phyloP scores from a whole-genome alignment of 2,888 invertebrate species.

The Lepetodrilus schrolli region DNA sequence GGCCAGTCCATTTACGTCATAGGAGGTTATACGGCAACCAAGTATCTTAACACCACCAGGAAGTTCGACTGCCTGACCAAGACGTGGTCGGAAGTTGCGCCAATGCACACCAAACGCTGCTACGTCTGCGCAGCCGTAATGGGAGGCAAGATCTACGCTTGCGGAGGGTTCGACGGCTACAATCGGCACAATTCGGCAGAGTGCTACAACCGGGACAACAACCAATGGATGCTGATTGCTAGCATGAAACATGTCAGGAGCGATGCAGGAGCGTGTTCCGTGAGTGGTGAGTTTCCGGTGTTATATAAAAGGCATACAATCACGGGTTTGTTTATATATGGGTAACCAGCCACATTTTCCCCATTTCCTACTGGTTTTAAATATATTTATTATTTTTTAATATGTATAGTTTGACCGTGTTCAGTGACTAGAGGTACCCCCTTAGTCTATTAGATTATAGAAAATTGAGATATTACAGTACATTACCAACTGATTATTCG shows the following conservation, averaged over 20 bases:
- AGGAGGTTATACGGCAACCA: conserved; percentile 77
- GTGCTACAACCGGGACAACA: conserved; percentile 86
- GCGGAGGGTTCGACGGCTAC: conserved; percentile 78
- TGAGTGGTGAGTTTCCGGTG: conserved; percentile 80
- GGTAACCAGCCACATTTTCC: no score
- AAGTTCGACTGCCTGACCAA: conserved; percentile 70
- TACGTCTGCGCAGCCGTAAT: conserved; percentile 81
- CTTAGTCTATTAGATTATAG: no score
- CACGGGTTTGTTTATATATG: no score
- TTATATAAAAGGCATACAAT: no score
- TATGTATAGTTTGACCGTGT: no score
- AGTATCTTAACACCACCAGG: conserved; percentile 74
- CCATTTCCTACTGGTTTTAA: no score
- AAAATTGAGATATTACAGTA: no score
- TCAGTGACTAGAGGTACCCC: no score
- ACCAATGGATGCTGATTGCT: conserved; percentile 87
- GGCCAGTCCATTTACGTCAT: conserved; percentile 75
- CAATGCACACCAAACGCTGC: conserved; percentile 77
- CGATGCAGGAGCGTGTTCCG: conserved; percentile 85
- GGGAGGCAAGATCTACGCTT: conserved; percentile 73
- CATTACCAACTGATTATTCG: no score
- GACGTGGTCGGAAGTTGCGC: conserved; percentile 74
- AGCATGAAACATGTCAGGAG: conserved; percentile 86
- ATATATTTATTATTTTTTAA: no score
- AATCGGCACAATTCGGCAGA: conserved; percentile 91